Percentiles rank a stretch among this genome's conserved stretches.
Evolutionary conservation across 1,140 invertebrate species (phyloP).

Genomic region (Proctacanthus coquilletti): DNA sequence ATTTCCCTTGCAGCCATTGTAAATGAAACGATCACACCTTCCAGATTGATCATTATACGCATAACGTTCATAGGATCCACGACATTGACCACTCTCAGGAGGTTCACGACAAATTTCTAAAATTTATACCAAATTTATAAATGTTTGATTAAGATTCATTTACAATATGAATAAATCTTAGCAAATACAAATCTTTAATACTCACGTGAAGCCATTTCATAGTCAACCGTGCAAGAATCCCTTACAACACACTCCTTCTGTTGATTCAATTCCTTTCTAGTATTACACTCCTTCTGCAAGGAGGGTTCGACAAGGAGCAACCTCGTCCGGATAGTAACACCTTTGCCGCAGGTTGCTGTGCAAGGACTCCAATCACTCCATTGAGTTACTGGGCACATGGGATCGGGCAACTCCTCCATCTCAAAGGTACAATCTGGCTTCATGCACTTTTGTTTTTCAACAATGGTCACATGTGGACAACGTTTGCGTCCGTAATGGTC

Average conservation of each 20-base stretch:
- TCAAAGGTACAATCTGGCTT: slow-evolving; percentile 39
- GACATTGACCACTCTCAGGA: slow-evolving; percentile 61
- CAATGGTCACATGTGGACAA: slow-evolving; percentile 49
- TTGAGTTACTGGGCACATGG: slow-evolving; percentile 46
- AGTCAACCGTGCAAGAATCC: slow-evolving; percentile 51
- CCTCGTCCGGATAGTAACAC: slow-evolving; percentile 52
- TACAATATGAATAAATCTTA: too few species aligned
- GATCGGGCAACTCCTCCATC: slow-evolving; percentile 37
- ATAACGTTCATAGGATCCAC: slow-evolving; percentile 67
- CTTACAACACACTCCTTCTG: slow-evolving; percentile 46
- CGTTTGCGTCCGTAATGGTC: slow-evolving; percentile 60
- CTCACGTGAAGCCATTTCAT: slow-evolving; percentile 54
- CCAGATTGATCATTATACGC: slow-evolving; percentile 55
- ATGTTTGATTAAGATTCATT: slow-evolving; percentile 2
- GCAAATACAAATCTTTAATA: background rate
- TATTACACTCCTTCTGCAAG: slow-evolving; percentile 39
- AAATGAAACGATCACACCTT: slow-evolving; percentile 67
- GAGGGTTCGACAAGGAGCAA: slow-evolving; percentile 45
- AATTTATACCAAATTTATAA: too few species aligned
- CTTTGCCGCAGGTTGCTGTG: slow-evolving; percentile 48
- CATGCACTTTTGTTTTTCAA: slow-evolving; percentile 65
- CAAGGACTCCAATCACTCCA: slow-evolving; percentile 63
- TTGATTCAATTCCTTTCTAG: slow-evolving; percentile 44
- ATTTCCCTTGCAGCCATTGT: slow-evolving; percentile 82
- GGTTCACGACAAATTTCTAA: slow-evolving; percentile 62